phyloP scores from a whole-genome alignment of 2,113 vertebrate genomes.

The Paralichthys olivaceus region DNA sequence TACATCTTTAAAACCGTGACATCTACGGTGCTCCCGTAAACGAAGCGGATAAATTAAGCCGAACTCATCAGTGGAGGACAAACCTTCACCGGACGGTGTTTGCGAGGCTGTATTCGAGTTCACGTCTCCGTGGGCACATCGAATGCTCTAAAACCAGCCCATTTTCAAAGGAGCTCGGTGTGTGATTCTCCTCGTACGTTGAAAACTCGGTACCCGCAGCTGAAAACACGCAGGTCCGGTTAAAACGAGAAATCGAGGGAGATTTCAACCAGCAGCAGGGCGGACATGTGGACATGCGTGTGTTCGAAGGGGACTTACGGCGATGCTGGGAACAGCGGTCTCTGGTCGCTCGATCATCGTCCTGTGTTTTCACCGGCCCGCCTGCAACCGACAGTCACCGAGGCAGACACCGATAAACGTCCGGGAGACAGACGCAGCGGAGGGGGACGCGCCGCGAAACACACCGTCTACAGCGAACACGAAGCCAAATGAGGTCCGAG shows the following conservation, averaged over 20 bases:
- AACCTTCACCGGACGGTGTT: background rate
- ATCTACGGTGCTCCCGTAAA: background rate
- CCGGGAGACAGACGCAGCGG: conserved; percentile 11
- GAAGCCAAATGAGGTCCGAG: background rate
- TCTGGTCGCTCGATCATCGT: conserved; percentile 85
- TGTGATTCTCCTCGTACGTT: background rate
- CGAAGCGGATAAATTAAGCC: background rate
- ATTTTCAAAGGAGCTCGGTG: background rate
- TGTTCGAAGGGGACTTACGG: conserved; percentile 73
- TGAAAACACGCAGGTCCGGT: background rate
- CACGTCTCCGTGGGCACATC: background rate
- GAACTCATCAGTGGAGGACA: background rate
- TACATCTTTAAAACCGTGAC: background rate
- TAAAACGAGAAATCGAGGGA: background rate
- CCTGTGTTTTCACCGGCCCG: conserved; percentile 74
- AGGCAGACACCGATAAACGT: conserved; percentile 59
- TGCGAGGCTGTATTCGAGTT: background rate
- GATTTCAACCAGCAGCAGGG: background rate
- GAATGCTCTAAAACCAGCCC: background rate
- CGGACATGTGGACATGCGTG: background rate
- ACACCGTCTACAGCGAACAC: accelerated
- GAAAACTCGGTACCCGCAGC: background rate
- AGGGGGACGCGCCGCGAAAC: background rate
- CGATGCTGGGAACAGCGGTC: conserved; percentile 81
- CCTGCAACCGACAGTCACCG: conserved; percentile 54